Evolutionary conservation across 2,113 vertebrate species (phyloP), one percentile per base, ranked within the genome.

Genomic region (Bubo blakistoni): DNA sequence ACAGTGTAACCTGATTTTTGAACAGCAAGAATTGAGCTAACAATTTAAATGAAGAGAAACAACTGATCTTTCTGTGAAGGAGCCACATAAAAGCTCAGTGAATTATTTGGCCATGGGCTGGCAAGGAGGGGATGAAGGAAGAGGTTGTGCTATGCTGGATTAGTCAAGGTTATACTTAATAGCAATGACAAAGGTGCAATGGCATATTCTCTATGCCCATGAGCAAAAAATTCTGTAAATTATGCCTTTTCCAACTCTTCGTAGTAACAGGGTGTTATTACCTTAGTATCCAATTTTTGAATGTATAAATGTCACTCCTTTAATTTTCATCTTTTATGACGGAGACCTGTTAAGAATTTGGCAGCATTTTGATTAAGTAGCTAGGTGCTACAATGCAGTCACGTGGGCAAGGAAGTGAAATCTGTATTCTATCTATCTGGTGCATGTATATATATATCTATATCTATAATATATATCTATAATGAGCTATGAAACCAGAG

Each of bases 71-170:
- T 49, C 27, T 55, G 27, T 32, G 47, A 65, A 54, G 58, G 38
- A 62, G 27, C 6, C 63, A 58, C 17, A 21, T 30, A 30, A 61
- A 84, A 73, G 34, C 47, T 69, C 55, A 42, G 25, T 59, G 67
- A 46, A 54, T 70, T 81, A 13, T 61, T 21, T 83, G 67, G 32
- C 44, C 40, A 16, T 3, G 2, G 40, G 21, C 27, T 79, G 66
- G 57, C 38, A 66, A 65, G 51, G 26, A 84, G 49, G 32, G 27
- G 62, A 73, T 26, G 29, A 25, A 74, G 40, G 40, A 71, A 54
- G 1, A 2, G 52, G 21, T 47, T 0, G 0, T 54, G 66, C 38
- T 34, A 2, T 13, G 12, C 57, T 46, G 84, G 32, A 30, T 63
- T 89, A 44, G 27, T 59, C 55, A 46, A 69, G 55, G 49, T 73